phyloP scores from a whole-genome alignment of 2,113 vertebrate genomes.

The Paratilapia polleni region DNA sequence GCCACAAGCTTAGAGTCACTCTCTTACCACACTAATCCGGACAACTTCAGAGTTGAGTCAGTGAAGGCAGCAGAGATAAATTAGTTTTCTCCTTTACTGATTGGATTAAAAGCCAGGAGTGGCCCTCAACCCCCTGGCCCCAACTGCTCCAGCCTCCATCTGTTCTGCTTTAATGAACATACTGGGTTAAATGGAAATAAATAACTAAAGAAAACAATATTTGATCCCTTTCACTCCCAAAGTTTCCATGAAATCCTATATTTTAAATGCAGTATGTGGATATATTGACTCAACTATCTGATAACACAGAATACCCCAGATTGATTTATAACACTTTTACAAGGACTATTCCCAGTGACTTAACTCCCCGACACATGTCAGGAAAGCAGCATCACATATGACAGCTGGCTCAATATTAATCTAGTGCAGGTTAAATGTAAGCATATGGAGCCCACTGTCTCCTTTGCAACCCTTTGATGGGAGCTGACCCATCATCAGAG shows the following conservation, averaged over 20 bases:
- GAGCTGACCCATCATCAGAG: constrained; percentile 19
- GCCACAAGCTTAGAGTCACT: constrained; percentile 49
- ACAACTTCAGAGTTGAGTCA: constrained; percentile 62
- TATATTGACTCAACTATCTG: not conserved
- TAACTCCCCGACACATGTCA: constrained; percentile 23
- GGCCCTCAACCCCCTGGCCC: constrained; percentile 39
- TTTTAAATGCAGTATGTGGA: not conserved
- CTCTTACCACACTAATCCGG: constrained; percentile 73
- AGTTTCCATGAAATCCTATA: not conserved
- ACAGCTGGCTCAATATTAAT: constrained; percentile 71
- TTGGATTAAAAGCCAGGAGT: constrained; percentile 71
- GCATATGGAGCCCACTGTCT: constrained; percentile 39
- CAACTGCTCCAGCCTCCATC: constrained; percentile 16
- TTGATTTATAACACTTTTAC: constrained; percentile 24
- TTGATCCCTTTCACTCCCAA: not conserved
- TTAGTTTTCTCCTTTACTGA: constrained; percentile 74
- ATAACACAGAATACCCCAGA: not conserved
- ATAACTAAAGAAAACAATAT: not conserved
- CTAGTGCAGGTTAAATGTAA: constrained; percentile 57
- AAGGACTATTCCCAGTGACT: constrained; percentile 30
- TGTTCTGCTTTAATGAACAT: constrained; percentile 39
- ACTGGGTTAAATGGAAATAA: constrained; percentile 21
- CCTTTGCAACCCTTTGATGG: constrained; percentile 10
- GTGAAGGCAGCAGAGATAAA: constrained; percentile 67
- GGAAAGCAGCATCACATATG: constrained; percentile 49